A percentile compares a stretch with the other conserved stretches of the same genome.
These are phyloP conservation scores for Lordiphosa stackelbergi DNA, from an alignment of 1,140 invertebrate genomes.

Conservation along the genomic window DNA sequence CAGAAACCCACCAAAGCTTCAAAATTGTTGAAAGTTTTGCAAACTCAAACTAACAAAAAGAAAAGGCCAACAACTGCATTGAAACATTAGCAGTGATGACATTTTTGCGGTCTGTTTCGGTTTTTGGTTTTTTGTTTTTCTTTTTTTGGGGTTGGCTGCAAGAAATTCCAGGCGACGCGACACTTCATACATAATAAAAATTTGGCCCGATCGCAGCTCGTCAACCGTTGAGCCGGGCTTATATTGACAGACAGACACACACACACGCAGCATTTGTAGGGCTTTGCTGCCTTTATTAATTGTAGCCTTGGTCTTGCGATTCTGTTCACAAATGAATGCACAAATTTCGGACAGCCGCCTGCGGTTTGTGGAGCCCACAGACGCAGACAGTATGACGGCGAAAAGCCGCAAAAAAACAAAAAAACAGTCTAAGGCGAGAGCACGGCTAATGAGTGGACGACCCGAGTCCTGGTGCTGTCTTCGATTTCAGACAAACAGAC, in stretches of 20 bases:
- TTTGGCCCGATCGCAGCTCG: slow-evolving; percentile 37
- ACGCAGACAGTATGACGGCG: slow-evolving; percentile 72
- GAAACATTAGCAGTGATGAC: slow-evolving; percentile 76
- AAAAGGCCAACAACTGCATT: slow-evolving; percentile 56
- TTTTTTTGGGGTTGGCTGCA: slow-evolving; percentile 23
- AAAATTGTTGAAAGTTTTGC: slow-evolving; percentile 63
- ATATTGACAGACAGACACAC: too few relatives aligned
- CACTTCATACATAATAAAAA: slow-evolving; percentile 77
- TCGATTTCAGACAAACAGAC: slow-evolving; percentile 31
- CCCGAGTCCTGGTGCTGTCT: neutral
- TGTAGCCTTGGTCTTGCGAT: slow-evolving; percentile 65
- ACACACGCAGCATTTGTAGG: slow-evolving; percentile 53
- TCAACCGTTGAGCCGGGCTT: slow-evolving; percentile 17
- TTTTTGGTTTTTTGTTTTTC: slow-evolving; percentile 25
- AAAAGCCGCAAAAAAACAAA: slow-evolving; percentile 40
- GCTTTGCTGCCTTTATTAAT: slow-evolving; percentile 68
- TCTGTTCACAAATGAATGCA: slow-evolving; percentile 73
- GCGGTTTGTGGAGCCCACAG: slow-evolving; percentile 51
- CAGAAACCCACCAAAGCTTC: slow-evolving; percentile 23
- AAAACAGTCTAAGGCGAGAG: slow-evolving; percentile 46
- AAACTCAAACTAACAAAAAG: slow-evolving; percentile 28
- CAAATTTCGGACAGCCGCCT: slow-evolving; percentile 66
- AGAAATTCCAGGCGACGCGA: slow-evolving; percentile 70
- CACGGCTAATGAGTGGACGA: slow-evolving; percentile 56
- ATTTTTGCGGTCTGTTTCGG: slow-evolving; percentile 66